A percentile compares a stretch with the other conserved stretches of the same genome.
These are phyloP conservation scores for Malurus elegans DNA, from an alignment of 2,113 vertebrate species.

Conservation along the genomic window DNA sequence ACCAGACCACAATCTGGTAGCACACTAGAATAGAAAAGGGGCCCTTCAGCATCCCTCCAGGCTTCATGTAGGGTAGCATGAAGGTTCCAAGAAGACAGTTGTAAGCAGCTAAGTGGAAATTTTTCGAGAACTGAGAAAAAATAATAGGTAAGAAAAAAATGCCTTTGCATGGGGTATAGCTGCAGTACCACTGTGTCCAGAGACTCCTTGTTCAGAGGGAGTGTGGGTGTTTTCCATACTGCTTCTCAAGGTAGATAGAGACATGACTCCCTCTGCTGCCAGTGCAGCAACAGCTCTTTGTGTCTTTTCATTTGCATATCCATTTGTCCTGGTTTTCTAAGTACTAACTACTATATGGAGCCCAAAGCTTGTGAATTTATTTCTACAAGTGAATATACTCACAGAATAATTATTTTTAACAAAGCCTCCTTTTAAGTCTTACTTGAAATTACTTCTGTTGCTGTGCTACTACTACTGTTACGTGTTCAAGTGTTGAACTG, in stretches of 20 bases:
- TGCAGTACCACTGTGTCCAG: background rate
- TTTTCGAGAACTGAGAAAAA: background rate
- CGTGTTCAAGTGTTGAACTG: conserved; percentile 20
- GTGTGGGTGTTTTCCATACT: background rate
- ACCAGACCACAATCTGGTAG: background rate
- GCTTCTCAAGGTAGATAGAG: background rate
- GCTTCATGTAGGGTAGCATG: background rate
- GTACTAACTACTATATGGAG: background rate
- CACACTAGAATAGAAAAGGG: background rate
- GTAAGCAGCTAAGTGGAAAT: background rate
- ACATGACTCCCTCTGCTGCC: background rate
- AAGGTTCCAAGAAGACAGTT: background rate
- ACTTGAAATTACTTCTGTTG: conserved; percentile 23
- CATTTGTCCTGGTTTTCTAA: background rate
- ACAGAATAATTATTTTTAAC: background rate
- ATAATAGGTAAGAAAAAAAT: background rate
- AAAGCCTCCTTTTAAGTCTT: background rate
- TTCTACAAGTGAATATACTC: background rate
- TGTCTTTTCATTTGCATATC: background rate
- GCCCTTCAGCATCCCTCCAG: background rate
- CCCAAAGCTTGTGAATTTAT: background rate
- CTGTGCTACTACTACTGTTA: conserved; percentile 6
- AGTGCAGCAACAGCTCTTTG: background rate
- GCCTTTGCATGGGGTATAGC: background rate
- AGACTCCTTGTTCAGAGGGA: background rate